phyloP scores from a whole-genome alignment of 1,140 invertebrate species.

The Caenorhabditis inopinata region DNA sequence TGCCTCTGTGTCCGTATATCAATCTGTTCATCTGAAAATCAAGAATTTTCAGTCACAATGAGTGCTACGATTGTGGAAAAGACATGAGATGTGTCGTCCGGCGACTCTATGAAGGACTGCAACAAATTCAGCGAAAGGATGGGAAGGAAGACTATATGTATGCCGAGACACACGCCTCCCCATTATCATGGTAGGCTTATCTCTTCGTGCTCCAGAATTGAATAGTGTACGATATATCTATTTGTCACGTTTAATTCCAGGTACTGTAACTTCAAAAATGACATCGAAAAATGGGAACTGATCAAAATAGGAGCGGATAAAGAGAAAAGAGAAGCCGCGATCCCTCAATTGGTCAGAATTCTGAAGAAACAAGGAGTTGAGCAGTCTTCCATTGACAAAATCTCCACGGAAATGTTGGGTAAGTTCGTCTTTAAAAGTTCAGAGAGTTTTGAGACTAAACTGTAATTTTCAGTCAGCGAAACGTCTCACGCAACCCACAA shows the following conservation, averaged over 20 bases:
- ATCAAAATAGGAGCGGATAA: background rate
- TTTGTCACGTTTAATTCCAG: background rate
- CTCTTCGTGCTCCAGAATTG: too few species aligned
- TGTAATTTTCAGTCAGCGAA: background rate
- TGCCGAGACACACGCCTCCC: background rate
- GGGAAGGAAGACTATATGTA: background rate
- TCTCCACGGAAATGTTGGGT: background rate
- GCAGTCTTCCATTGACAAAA: background rate
- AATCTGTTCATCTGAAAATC: too few species aligned
- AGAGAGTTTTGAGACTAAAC: too few species aligned
- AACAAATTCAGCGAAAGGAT: background rate
- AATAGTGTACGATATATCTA: too few species aligned
- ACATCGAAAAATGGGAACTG: background rate
- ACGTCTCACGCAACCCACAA: background rate
- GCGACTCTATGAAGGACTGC: background rate
- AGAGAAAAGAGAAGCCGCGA: background rate
- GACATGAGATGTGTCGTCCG: slow-evolving; percentile 10
- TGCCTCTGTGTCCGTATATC: too few species aligned
- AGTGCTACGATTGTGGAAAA: background rate
- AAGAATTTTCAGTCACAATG: background rate
- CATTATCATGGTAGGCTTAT: background rate
- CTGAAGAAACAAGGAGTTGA: background rate
- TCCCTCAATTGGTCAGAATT: background rate
- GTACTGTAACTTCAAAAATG: background rate
- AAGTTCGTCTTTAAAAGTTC: background rate